Evolutionary conservation across 2,888 invertebrate species (phyloP).

Genomic region (Parnassius mnemosyne): DNA sequence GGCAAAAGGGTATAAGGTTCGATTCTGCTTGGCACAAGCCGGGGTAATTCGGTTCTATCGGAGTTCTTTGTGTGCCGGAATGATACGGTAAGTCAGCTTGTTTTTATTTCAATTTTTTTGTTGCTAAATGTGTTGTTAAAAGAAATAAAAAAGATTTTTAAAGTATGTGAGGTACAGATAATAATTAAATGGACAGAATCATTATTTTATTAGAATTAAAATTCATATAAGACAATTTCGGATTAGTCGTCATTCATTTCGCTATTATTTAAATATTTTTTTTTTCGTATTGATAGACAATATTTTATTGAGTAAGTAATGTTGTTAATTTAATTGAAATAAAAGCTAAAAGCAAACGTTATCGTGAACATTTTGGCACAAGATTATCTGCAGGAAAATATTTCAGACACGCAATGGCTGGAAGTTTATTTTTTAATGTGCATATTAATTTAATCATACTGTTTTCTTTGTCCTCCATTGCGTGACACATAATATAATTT

Average conservation of each 20-base stretch:
- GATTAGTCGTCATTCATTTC: too few relatives aligned
- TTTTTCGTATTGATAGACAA: too few relatives aligned
- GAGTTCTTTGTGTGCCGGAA: constrained; percentile 63
- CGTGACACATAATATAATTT: constrained; percentile 18
- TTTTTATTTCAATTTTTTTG: constrained; percentile 13
- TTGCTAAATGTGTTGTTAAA: background rate
- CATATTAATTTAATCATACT: constrained; percentile 15
- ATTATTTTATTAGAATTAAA: too few relatives aligned
- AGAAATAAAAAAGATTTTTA: too few relatives aligned
- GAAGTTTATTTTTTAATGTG: constrained; percentile 2
- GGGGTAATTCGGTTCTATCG: constrained; percentile 59
- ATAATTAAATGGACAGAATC: too few relatives aligned
- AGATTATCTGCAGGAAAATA: constrained; percentile 17
- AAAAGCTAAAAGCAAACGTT: too few relatives aligned
- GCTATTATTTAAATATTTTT: too few relatives aligned
- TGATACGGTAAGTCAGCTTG: constrained; percentile 66
- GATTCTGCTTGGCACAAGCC: constrained; percentile 75
- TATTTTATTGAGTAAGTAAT: too few relatives aligned
- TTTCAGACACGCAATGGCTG: constrained; percentile 13
- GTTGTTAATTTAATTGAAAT: too few relatives aligned
- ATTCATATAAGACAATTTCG: too few relatives aligned
- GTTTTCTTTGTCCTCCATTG: constrained; percentile 12
- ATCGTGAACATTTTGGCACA: too few relatives aligned
- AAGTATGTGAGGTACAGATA: too few relatives aligned
- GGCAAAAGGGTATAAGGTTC: constrained; percentile 69